Evolutionary conservation across 2,113 vertebrate genomes (phyloP).

Genomic region (Cyprinus carpio): DNA sequence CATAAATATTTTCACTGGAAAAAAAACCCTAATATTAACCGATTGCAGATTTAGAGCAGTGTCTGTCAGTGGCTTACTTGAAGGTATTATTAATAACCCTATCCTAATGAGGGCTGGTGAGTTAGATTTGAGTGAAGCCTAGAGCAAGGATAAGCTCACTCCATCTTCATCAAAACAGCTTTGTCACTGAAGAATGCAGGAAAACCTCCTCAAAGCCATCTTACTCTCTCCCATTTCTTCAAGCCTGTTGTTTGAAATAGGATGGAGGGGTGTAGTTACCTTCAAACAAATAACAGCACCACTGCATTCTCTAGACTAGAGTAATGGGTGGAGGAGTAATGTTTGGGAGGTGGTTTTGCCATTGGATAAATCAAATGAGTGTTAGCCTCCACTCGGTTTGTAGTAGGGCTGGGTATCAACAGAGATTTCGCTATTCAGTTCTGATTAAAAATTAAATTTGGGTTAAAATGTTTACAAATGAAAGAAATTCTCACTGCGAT

Average conservation of each 20-base stretch:
- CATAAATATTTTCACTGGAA: too few relatives aligned
- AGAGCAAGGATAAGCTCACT: slow-evolving; percentile 12
- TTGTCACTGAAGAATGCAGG: slow-evolving; percentile 60
- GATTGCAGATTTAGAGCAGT: neutral
- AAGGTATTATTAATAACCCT: neutral
- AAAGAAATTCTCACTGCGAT: neutral
- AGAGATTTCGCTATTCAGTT: neutral
- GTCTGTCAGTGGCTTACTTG: neutral
- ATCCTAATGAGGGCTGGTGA: neutral
- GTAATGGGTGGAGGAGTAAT: neutral
- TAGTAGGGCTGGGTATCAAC: neutral
- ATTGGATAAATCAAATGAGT: neutral
- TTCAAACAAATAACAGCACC: neutral
- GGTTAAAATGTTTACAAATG: neutral
- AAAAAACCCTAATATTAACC: neutral
- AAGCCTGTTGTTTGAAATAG: neutral
- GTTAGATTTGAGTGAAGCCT: neutral
- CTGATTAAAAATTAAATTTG: neutral
- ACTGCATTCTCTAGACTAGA: neutral
- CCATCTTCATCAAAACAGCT: slow-evolving; percentile 50
- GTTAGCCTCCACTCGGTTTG: neutral
- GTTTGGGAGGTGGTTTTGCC: neutral
- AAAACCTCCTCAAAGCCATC: slow-evolving; percentile 30
- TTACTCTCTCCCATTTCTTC: slow-evolving; percentile 20
- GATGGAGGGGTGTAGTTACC: neutral